Base-by-base conservation (phyloP, 2,797 vertebrate species). In the Pteronotus mesoamericanus region DNA sequence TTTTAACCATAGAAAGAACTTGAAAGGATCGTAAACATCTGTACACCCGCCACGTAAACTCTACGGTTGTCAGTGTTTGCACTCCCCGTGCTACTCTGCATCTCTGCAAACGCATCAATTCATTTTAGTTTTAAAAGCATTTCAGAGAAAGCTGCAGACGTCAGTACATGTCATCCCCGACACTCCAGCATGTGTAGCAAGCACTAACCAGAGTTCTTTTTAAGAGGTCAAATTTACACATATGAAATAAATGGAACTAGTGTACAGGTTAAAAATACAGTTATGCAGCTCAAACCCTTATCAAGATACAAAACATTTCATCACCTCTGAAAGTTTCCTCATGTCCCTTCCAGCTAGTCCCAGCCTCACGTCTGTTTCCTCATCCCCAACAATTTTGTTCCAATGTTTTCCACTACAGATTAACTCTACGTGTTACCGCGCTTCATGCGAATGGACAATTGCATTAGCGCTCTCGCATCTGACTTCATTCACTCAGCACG, bases 1-100 rank as follows among this genome's bases (percentile, higher is more conserved):
- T 85, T 92, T 44, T 78, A 64, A 96, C 68, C n/a, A 72, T 8
- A 46, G 7, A 80, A 72, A 82, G 90, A 83, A 82, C 26, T 39
- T 29, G 10, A 57, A 95, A 46, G 77, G 46, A 55, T 51, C 64
- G 16, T 79, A 37, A 34, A 39, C 6, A 80, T 37, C 24, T 5
- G 14, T n/a, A 42, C n/a, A 14, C 3, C 12, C 22, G n/a, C 24
- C 5, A 6, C 10, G 48, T 68, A 48, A 14, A 78, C 66, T 55
- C 66, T 71, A 12, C 10, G 26, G 2, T 26, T 34, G 6, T 18
- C 39, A 55, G 2, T 6, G 19, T 59, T 88, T 64, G 21, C 22
- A 72, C 9, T 51, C 75, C 32, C 55, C 22, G 10, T 12, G 19
- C 68, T 32, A 3, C 37, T 5, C 3, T 9, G 0, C 22, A 1